Conservation (phyloP, 2,797 vertebrate species). For the Salarias fasciatus region DNA sequence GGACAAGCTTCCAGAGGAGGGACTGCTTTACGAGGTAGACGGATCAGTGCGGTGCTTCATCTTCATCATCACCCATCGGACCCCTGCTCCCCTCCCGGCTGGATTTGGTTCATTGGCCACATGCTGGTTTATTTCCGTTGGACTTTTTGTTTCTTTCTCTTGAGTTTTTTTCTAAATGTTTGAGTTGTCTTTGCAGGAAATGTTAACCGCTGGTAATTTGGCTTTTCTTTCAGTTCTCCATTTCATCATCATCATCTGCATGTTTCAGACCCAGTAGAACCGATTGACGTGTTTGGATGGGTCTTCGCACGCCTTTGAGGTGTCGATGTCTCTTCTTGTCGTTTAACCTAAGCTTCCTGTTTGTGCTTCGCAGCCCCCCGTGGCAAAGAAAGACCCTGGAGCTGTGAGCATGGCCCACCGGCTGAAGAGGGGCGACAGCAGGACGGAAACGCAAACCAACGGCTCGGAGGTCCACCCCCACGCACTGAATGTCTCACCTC, state of each 20-base stretch:
- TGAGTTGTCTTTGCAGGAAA: no score
- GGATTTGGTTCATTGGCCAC: conserved; percentile 33
- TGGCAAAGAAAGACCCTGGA: conserved; percentile 83
- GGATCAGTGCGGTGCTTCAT: conserved; percentile 21
- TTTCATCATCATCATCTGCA: conserved; percentile 27
- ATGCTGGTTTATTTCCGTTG: conserved; percentile 9
- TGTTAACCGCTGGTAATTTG: not conserved
- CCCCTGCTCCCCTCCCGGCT: conserved; percentile 32
- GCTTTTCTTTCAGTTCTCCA: conserved; percentile 4
- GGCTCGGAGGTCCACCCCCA: conserved; percentile 72
- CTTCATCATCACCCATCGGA: conserved; percentile 53
- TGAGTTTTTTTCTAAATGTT: conserved; percentile 5
- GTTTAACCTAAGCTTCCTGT: conserved; percentile 17
- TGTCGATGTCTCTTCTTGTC: not conserved
- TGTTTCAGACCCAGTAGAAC: conserved; percentile 9
- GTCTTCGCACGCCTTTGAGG: not conserved
- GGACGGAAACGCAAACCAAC: conserved; percentile 77
- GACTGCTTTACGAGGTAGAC: conserved; percentile 77
- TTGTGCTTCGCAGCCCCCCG: conserved; percentile 80
- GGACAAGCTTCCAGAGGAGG: conserved; percentile 75
- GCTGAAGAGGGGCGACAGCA: conserved; percentile 83
- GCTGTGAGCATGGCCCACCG: conserved; percentile 78
- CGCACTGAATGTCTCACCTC: conserved; percentile 68
- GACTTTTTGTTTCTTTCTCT: conserved; percentile 2
- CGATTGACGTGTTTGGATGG: no score